These are phyloP conservation scores for Pachyseris speciosa DNA, from an alignment of 64 coral and sea anemone species.

Conservation along the genomic window DNA sequence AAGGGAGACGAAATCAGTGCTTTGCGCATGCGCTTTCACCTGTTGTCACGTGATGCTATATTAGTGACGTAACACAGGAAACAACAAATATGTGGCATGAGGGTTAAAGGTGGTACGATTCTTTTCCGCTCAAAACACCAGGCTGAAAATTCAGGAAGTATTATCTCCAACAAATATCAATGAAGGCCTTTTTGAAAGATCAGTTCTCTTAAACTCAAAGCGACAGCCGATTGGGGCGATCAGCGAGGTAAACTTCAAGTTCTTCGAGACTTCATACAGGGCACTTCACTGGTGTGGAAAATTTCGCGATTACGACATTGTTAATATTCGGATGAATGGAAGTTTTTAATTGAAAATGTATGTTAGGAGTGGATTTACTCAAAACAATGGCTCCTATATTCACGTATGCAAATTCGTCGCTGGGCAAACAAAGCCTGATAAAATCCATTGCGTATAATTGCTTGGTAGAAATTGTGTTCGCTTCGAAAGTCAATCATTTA, in stretches of 20 bases:
- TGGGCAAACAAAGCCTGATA: neutral
- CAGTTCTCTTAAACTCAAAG: neutral
- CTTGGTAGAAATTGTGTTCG: neutral
- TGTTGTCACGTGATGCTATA: slow-evolving; percentile 67
- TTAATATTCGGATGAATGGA: slow-evolving; percentile 2
- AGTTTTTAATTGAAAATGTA: slow-evolving; percentile 46
- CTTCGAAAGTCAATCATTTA: slow-evolving; percentile 38
- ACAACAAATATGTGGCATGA: slow-evolving; percentile 50
- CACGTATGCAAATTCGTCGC: slow-evolving; percentile 27
- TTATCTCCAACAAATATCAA: slow-evolving; percentile 26
- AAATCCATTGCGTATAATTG: slow-evolving; percentile 16
- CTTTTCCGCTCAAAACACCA: slow-evolving; percentile 8
- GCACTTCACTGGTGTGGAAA: slow-evolving; percentile 10
- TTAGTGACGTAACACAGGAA: slow-evolving; percentile 72
- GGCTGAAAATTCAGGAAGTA: slow-evolving; percentile 3
- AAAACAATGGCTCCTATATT: slow-evolving; percentile 44
- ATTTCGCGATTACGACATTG: neutral
- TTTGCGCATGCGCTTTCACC: slow-evolving; percentile 55
- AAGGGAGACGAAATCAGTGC: neutral
- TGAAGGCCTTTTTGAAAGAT: neutral
- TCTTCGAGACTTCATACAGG: neutral
- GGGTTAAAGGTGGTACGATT: slow-evolving; percentile 35
- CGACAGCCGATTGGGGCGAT: neutral
- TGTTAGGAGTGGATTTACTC: slow-evolving; percentile 3
- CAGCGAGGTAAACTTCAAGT: neutral